Evolutionary conservation across 2,797 vertebrate genomes (phyloP).

Genomic region (Macropus fuliginosus): DNA sequence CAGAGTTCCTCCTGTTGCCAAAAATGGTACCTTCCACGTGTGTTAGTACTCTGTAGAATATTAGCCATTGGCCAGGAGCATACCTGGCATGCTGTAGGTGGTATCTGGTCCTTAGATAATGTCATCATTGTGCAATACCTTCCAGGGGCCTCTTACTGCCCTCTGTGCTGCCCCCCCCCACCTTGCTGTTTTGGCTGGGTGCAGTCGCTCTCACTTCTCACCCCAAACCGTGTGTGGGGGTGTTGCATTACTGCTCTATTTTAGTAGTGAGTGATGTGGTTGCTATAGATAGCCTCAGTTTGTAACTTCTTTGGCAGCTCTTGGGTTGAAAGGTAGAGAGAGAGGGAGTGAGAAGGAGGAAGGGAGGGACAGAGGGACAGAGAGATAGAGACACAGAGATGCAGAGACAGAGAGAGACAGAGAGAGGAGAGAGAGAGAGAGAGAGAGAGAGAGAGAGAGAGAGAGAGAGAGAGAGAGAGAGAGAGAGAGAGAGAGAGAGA

Average conservation of each 20-base stretch:
- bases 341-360: background rate
- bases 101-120: background rate
- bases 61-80: background rate
- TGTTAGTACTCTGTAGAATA: background rate
- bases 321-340: slow-evolving; percentile 69
- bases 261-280: slow-evolving; percentile 69
- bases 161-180: accelerated
- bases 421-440: background rate
- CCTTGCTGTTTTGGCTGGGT: background rate
- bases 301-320: slow-evolving; percentile 68
- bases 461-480: background rate
- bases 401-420: slow-evolving; percentile 48
- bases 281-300: slow-evolving; percentile 70
- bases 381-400: background rate
- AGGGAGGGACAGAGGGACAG: slow-evolving; percentile 27
- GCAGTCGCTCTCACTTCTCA: slow-evolving; percentile 1
- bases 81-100: accelerated
- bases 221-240: background rate
- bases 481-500: slow-evolving; percentile 21
- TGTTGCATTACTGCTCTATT: slow-evolving; percentile 47
- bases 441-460: slow-evolving; percentile 48
- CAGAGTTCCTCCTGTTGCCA: background rate
- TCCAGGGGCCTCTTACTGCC: background rate
- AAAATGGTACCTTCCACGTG: background rate
- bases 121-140: background rate